Evolutionary conservation across 2,888 invertebrate species (phyloP).

Genomic region (Diploptera punctata): DNA sequence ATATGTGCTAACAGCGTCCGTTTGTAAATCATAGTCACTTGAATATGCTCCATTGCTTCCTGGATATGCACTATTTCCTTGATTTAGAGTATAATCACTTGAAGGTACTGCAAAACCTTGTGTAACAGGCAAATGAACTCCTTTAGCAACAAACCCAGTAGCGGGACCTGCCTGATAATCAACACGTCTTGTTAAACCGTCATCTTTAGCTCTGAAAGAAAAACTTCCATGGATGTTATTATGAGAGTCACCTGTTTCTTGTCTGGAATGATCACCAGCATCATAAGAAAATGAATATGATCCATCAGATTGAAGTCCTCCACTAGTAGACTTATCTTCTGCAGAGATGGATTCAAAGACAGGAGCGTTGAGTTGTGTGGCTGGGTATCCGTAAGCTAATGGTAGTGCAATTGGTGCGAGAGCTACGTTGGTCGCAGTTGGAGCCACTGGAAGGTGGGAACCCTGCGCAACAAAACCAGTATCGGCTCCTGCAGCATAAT

Average conservation of each 20-base stretch:
- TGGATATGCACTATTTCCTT: background rate
- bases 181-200: constrained; percentile 42
- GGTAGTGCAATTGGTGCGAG: background rate
- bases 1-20: background rate
- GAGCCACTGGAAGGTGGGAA: constrained; percentile 46
- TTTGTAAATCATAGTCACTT: background rate
- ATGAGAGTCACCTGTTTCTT: constrained; percentile 50
- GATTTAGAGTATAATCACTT: too few species aligned
- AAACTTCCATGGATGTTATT: constrained; percentile 48
- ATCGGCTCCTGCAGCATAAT: constrained; percentile 45
- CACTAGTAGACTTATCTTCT: background rate
- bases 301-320: constrained; percentile 42
- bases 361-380: too few species aligned
- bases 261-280: constrained; percentile 51
- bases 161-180: constrained; percentile 45
- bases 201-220: constrained; percentile 46
- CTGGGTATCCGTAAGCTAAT: too few species aligned
- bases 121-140: constrained; percentile 46
- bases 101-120: background rate
- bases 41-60: background rate
- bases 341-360: background rate
- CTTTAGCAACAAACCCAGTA: constrained; percentile 46
- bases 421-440: constrained; percentile 16
- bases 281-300: constrained; percentile 50
- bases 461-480: constrained; percentile 46